Conservation (phyloP, 2,113 vertebrate genomes). For the Indicator maculatus region DNA sequence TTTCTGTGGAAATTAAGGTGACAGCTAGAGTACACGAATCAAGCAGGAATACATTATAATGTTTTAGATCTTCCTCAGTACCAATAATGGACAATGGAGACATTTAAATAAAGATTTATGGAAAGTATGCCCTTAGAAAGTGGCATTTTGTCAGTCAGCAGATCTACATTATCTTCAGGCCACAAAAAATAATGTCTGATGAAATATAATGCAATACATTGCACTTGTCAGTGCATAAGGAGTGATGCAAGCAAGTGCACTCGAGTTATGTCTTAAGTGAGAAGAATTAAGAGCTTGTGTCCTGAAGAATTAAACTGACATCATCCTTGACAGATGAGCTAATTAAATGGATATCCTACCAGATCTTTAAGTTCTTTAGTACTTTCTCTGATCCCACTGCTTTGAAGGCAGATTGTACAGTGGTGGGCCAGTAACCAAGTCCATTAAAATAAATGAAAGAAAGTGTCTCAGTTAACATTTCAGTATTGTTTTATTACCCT, state of each 20-base stretch:
- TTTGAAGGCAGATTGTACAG: not conserved
- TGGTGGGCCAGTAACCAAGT: not conserved
- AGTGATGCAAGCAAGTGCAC: not conserved
- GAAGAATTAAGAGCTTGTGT: not conserved
- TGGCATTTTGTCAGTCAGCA: not conserved
- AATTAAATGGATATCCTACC: not conserved
- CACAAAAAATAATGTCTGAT: not conserved
- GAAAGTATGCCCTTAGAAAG: not conserved
- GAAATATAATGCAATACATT: not conserved
- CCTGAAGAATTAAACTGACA: not conserved
- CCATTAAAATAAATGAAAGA: not conserved
- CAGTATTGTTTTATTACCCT: not conserved
- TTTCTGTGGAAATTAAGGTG: constrained; percentile 36
- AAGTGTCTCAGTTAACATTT: not conserved
- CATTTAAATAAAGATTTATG: not conserved
- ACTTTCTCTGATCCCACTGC: not conserved
- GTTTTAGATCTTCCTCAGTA: not conserved
- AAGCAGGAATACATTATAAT: constrained; percentile 9
- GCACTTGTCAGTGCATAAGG: not conserved
- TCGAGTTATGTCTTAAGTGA: not conserved
- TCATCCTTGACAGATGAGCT: not conserved
- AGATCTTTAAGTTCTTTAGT: not conserved
- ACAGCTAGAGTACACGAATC: not conserved
- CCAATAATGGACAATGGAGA: not conserved
- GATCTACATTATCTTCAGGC: not conserved